These are phyloP conservation scores for Darevskia mixta DNA, from an alignment of 2,797 vertebrate species.

Conservation along the genomic window DNA sequence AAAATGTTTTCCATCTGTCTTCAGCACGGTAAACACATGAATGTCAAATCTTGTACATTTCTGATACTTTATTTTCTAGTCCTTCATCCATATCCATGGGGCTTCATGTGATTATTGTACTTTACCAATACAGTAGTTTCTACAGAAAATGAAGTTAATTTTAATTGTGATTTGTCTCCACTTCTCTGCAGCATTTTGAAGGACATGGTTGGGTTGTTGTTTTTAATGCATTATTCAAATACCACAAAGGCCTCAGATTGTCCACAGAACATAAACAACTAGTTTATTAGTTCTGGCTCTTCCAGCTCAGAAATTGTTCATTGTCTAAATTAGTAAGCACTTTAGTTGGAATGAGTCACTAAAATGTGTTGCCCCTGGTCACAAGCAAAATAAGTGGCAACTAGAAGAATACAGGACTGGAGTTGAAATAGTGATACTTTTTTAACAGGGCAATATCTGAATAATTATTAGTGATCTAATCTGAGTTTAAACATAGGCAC, in stretches of 20 bases:
- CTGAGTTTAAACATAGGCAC: not conserved
- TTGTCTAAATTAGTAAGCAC: constrained; percentile 3
- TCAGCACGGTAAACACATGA: not conserved
- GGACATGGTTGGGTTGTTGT: not conserved
- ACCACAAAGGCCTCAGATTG: not conserved
- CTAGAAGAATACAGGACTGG: not conserved
- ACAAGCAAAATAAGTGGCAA: not conserved
- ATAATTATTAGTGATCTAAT: not conserved
- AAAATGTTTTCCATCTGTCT: not conserved
- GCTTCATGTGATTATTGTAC: not conserved
- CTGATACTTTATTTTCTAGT: not conserved
- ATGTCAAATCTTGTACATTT: not conserved
- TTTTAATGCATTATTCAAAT: not conserved
- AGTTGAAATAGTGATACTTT: not conserved
- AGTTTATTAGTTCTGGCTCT: not conserved
- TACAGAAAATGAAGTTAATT: not conserved
- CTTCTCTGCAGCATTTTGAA: not conserved
- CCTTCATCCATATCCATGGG: not conserved
- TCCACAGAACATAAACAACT: not conserved
- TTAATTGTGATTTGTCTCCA: not conserved
- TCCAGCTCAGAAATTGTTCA: not conserved
- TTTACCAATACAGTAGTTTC: not conserved
- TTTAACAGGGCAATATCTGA: not conserved
- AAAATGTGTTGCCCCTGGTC: not conserved
- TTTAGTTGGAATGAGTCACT: not conserved